Evolutionary conservation across 2,113 vertebrate species (phyloP).

Genomic region (Gymnorhina tibicen): DNA sequence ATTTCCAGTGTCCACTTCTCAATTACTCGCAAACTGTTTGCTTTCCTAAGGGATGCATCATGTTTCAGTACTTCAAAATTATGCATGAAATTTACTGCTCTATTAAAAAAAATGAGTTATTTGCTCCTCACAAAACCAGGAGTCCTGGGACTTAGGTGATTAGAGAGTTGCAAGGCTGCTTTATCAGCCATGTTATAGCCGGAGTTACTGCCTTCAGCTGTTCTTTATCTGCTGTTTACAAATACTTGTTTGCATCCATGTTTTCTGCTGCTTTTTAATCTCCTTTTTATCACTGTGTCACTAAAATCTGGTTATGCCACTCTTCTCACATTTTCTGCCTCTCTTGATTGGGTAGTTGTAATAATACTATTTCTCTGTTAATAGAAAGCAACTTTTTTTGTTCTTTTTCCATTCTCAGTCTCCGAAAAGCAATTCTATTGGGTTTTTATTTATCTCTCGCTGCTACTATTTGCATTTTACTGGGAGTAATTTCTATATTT

Average conservation of each 20-base stretch:
- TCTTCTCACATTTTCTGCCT: neutral
- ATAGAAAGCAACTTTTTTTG: neutral
- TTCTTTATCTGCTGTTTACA: slow-evolving; percentile 7
- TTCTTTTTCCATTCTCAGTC: neutral
- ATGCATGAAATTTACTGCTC: neutral
- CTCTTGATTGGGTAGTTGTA: neutral
- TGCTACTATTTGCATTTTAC: slow-evolving; percentile 13
- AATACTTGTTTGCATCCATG: neutral
- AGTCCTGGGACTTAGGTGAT: neutral
- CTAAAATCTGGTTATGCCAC: neutral
- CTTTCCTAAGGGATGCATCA: slow-evolving; percentile 10
- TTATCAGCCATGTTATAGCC: slow-evolving; percentile 17
- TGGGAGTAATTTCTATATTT: neutral
- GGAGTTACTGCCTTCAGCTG: slow-evolving; percentile 17
- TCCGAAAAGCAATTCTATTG: neutral
- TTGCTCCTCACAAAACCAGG: neutral
- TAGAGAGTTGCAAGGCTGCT: neutral
- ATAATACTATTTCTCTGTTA: neutral
- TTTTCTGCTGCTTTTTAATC: neutral
- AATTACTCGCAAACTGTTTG: neutral
- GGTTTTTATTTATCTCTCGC: neutral
- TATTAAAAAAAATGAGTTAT: slow-evolving; percentile 7
- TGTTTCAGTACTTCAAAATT: slow-evolving; percentile 1
- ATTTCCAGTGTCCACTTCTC: neutral
- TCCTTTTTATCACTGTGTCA: neutral